Evolutionary conservation across 2,888 invertebrate genomes (phyloP).

Genomic region (Pristionchus arcanus): DNA sequence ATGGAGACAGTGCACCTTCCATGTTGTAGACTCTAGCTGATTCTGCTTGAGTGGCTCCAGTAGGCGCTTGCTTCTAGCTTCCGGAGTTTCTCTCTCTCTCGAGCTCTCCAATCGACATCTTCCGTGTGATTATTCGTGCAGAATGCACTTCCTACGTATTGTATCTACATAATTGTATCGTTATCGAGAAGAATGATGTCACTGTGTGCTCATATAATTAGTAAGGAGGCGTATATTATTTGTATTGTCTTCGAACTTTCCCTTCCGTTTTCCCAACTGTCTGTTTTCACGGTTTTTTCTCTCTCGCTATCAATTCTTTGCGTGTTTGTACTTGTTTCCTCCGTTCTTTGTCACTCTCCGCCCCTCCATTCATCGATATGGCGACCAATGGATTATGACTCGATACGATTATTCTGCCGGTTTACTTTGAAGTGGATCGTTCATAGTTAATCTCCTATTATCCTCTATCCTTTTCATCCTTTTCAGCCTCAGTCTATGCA

Average conservation of each 20-base stretch:
- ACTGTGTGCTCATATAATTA: background rate
- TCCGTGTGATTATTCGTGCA: constrained; percentile 8
- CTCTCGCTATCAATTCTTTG: constrained; percentile 1
- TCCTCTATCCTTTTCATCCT: no score
- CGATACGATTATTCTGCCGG: background rate
- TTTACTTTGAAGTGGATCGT: background rate
- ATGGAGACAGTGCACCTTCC: background rate
- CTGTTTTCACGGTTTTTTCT: background rate
- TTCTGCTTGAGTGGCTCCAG: constrained; percentile 16
- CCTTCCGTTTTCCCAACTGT: background rate
- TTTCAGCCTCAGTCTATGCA: background rate
- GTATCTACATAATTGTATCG: background rate
- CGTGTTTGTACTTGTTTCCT: constrained; percentile 46
- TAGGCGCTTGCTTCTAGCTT: constrained; percentile 14
- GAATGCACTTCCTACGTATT: background rate
- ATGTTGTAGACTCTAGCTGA: constrained; percentile 16
- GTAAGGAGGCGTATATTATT: background rate
- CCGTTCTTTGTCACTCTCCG: constrained; percentile 7
- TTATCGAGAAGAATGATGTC: background rate
- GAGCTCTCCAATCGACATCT: background rate
- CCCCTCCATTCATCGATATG: background rate
- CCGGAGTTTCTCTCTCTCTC: constrained; percentile 16
- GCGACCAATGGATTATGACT: background rate
- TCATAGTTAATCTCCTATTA: background rate
- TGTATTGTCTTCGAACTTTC: constrained; percentile 24